These are phyloP conservation scores for Schlechtendalia chinensis DNA, from an alignment of 1,140 invertebrate species.

Conservation along the genomic window DNA sequence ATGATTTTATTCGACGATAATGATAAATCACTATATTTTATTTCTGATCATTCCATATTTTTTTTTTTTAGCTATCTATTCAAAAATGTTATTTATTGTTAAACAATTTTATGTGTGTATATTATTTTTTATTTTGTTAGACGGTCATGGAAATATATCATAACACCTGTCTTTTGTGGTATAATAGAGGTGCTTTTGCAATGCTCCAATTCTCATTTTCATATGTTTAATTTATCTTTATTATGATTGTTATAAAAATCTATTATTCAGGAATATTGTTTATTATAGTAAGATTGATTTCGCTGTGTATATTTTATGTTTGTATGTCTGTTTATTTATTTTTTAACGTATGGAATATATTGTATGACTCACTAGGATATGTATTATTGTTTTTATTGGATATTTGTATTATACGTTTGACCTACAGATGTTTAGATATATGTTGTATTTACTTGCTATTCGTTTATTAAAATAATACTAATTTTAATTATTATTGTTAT, in stretches of 20 bases:
- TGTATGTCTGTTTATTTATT: conserved; percentile 3
- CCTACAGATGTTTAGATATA: too few species aligned
- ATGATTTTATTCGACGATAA: conserved; percentile 21
- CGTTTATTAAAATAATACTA: too few species aligned
- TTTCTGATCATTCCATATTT: conserved; percentile 4
- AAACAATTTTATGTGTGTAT: not conserved
- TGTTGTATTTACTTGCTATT: too few species aligned
- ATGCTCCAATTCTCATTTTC: not conserved
- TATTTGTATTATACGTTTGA: too few species aligned
- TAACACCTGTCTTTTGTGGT: not conserved
- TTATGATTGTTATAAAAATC: not conserved
- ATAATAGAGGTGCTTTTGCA: not conserved
- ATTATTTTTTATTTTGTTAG: conserved; percentile 3
- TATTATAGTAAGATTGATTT: not conserved
- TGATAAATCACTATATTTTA: not conserved
- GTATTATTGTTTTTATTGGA: not conserved
- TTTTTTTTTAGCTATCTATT: not conserved
- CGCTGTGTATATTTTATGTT: not conserved
- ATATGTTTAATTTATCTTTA: not conserved
- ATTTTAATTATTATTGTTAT: too few species aligned
- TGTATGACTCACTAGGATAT: conserved; percentile 14
- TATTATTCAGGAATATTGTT: conserved; percentile 1
- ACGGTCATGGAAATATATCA: not conserved
- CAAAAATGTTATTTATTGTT: conserved; percentile 32
- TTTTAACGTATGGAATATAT: not conserved